These are phyloP conservation scores for Epinotia brunnichana DNA, from an alignment of 2,888 invertebrate species.

Conservation along the genomic window DNA sequence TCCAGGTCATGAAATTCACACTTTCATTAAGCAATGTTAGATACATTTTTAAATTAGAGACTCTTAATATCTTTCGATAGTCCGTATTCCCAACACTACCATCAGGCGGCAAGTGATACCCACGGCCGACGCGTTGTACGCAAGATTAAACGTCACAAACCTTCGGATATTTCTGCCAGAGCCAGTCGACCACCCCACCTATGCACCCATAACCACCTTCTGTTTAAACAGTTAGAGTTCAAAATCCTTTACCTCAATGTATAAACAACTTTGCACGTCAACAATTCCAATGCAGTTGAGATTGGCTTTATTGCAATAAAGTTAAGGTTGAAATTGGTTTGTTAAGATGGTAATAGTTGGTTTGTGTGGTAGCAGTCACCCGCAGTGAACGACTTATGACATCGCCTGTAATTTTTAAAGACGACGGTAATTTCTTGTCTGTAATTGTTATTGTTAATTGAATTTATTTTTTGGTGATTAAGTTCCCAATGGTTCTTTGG, in stretches of 20 bases:
- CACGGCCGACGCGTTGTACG: constrained; percentile 78
- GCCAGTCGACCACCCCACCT: constrained; percentile 36
- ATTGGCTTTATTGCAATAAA: constrained; percentile 6
- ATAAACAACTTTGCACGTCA: not conserved
- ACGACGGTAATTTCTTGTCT: constrained; percentile 41
- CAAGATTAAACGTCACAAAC: constrained; percentile 84
- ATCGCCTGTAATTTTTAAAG: constrained; percentile 44
- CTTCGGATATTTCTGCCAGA: constrained; percentile 63
- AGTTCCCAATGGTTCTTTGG: constrained; percentile 11
- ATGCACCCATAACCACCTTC: constrained; percentile 55
- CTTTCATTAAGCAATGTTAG: too few species aligned
- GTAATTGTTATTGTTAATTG: constrained; percentile 44
- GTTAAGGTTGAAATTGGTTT: not conserved
- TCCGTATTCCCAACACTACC: constrained; percentile 61
- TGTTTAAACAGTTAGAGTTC: constrained; percentile 46
- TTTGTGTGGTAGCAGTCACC: constrained; percentile 37
- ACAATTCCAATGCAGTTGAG: constrained; percentile 1
- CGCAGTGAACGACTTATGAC: constrained; percentile 44
- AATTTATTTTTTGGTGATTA: constrained; percentile 36
- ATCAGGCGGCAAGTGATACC: constrained; percentile 75
- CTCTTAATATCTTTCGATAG: constrained; percentile 16
- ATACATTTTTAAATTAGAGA: too few species aligned
- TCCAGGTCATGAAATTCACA: too few species aligned
- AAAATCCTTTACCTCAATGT: not conserved
- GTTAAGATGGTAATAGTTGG: not conserved